These are phyloP conservation scores for Zhuqinia jingwanae DNA, from an alignment of 2,888 invertebrate species.

Conservation along the genomic window DNA sequence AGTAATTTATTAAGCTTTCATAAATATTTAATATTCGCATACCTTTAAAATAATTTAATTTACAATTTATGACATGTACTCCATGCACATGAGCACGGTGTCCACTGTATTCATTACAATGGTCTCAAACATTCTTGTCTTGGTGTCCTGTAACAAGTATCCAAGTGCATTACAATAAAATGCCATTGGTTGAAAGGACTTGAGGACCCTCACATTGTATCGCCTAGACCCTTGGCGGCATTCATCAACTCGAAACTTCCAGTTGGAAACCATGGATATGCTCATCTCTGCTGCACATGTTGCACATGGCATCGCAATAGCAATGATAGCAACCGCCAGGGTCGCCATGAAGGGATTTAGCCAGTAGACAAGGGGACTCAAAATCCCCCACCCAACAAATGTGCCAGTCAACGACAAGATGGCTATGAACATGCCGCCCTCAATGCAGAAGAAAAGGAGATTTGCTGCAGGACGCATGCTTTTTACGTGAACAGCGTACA, in stretches of 20 bases:
- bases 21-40: no score
- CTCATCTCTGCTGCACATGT: background rate
- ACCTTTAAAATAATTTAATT: no score
- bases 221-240: background rate
- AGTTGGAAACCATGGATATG: background rate
- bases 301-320: background rate
- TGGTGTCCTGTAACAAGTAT: background rate
- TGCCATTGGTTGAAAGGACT: background rate
- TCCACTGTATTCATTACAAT: background rate
- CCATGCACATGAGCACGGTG: background rate
- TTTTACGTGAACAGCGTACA: constrained; percentile 4
- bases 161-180: no score
- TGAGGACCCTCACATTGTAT: background rate
- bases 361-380: background rate
- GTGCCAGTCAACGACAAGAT: background rate
- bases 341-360: background rate
- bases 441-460: background rate
- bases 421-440: background rate
- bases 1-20: no score
- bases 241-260: background rate
- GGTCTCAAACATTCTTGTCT: background rate
- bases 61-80: no score
- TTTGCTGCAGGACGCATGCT: background rate
- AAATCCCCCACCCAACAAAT: background rate
- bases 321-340: background rate